Percentiles rank a stretch among this genome's conserved stretches.
These are phyloP conservation scores for Mactra quadrangularis DNA, from an alignment of 1,140 invertebrate species.

Conservation along the genomic window DNA sequence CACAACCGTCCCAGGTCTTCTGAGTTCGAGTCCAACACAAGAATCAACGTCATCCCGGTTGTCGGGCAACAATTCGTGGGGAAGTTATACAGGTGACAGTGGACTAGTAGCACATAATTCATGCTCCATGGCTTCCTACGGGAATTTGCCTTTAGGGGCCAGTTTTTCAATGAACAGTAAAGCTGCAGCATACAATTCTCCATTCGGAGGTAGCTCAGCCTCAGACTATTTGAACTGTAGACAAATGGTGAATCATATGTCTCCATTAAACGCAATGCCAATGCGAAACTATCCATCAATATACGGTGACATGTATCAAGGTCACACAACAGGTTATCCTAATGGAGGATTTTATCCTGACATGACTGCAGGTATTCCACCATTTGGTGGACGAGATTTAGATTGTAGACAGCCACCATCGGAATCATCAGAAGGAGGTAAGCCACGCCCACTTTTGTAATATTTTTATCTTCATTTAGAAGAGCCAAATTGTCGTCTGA, in stretches of 20 bases:
- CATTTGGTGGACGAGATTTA: slow-evolving; percentile 74
- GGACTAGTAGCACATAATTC: slow-evolving; percentile 75
- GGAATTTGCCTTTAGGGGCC: slow-evolving; percentile 77
- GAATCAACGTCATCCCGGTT: slow-evolving; percentile 65
- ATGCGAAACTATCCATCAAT: slow-evolving; percentile 78
- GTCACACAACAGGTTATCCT: slow-evolving; percentile 76
- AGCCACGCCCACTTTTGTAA: slow-evolving; percentile 10
- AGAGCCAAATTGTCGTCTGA: no score
- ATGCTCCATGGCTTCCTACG: slow-evolving; percentile 80
- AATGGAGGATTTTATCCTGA: slow-evolving; percentile 81
- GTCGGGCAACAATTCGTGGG: slow-evolving; percentile 78
- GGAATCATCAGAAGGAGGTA: slow-evolving; percentile 78
- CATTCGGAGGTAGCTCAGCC: slow-evolving; percentile 62
- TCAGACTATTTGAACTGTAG: slow-evolving; percentile 80
- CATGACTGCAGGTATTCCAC: slow-evolving; percentile 77
- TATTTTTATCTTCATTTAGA: no score
- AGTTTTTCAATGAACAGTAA: slow-evolving; percentile 81
- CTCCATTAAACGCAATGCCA: slow-evolving; percentile 76
- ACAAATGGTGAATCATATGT: slow-evolving; percentile 80
- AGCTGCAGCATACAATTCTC: slow-evolving; percentile 70
- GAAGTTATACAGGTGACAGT: slow-evolving; percentile 74
- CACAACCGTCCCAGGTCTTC: slow-evolving; percentile 75
- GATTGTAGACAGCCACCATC: slow-evolving; percentile 77
- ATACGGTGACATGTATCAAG: slow-evolving; percentile 81
- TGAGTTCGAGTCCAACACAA: slow-evolving; percentile 74